Conservation (phyloP, 2,113 vertebrate species). For the Eolophus roseicapilla region DNA sequence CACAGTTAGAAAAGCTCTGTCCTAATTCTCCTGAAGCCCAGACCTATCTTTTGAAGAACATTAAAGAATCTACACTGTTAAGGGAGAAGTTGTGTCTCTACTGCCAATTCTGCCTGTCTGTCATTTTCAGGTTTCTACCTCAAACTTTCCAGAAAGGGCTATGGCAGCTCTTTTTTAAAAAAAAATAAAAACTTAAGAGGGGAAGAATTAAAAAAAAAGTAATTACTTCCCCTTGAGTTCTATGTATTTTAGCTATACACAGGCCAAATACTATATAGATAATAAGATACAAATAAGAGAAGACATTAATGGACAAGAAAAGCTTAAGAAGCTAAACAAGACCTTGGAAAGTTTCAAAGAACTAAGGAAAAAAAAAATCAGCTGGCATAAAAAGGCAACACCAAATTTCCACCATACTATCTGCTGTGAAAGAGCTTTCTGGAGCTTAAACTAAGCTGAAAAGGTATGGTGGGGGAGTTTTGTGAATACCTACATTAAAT, state of each 20-base stretch:
- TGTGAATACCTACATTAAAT: neutral
- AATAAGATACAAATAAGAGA: neutral
- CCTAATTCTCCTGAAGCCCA: neutral
- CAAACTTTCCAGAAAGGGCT: neutral
- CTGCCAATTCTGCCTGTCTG: neutral
- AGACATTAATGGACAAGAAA: neutral
- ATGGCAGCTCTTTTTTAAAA: neutral
- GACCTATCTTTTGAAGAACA: neutral
- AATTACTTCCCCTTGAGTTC: neutral
- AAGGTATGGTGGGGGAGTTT: neutral
- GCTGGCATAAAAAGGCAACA: neutral
- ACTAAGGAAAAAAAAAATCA: neutral
- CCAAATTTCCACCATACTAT: neutral
- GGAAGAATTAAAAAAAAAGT: neutral
- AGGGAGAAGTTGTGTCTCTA: neutral
- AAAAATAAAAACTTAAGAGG: neutral
- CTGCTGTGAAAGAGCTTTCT: neutral
- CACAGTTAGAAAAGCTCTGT: neutral
- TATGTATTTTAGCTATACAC: neutral
- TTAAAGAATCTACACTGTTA: neutral
- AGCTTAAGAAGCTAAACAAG: neutral
- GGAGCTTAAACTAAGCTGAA: neutral
- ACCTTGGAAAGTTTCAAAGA: neutral
- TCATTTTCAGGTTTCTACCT: neutral
- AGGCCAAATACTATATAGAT: neutral